Conservation (phyloP, 2,888 invertebrate genomes). For the Mythimna vitellina region DNA sequence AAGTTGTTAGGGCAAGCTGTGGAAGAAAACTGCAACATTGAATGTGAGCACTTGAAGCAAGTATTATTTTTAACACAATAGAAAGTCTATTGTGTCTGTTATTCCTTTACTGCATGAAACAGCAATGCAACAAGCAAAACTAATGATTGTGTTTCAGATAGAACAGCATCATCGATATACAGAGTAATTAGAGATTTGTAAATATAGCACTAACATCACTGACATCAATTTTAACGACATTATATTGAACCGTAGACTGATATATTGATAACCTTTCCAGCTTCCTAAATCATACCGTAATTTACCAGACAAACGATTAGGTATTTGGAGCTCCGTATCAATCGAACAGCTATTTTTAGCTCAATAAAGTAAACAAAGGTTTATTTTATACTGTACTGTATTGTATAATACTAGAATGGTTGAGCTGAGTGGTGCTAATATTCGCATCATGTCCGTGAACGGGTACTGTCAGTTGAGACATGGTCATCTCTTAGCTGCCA, state of each 20-base stretch:
- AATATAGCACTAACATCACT: not conserved
- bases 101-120: not conserved
- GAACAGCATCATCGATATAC: not conserved
- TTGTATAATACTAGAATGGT: not conserved
- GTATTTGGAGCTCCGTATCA: not conserved
- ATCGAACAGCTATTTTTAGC: constrained; percentile 32
- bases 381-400: not conserved
- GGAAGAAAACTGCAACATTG: constrained; percentile 21
- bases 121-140: not conserved
- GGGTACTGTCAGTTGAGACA: no score
- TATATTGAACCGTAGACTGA: constrained; percentile 5
- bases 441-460: no score
- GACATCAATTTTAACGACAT: constrained; percentile 3
- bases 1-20: constrained; percentile 36
- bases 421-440: no score
- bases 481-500: no score
- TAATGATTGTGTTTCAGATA: not conserved
- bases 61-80: not conserved
- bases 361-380: constrained; percentile 13
- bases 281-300: constrained; percentile 9
- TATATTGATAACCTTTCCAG: constrained; percentile 15
- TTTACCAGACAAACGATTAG: not conserved
- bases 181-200: not conserved
- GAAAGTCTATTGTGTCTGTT: not conserved
- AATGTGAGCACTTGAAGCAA: constrained; percentile 3